Evolutionary conservation across 92 coral and sea anemone genomes (phyloP).

Genomic region (Parazoanthus swiftii): DNA sequence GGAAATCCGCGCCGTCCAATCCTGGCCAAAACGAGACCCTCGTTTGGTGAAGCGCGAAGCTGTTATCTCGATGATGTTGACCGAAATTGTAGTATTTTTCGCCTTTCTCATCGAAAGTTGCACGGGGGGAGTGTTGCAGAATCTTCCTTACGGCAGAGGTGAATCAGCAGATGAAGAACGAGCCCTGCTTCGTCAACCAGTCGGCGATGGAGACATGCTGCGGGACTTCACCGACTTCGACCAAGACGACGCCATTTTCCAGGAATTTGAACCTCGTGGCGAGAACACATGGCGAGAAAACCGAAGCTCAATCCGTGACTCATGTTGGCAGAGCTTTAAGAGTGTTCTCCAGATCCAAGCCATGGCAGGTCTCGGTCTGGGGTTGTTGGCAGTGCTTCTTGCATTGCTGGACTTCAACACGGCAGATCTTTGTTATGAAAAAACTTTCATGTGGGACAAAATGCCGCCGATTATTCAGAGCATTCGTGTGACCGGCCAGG

Average conservation of each 20-base stretch:
- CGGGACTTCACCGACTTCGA: conserved; percentile 50
- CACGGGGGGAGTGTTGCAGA: conserved; percentile 48
- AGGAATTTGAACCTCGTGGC: conserved; percentile 56
- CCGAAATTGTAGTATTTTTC: conserved; percentile 16
- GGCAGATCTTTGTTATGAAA: conserved; percentile 65
- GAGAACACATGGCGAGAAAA: conserved; percentile 67
- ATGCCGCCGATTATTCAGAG: conserved; percentile 59
- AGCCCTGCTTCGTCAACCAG: conserved; percentile 14
- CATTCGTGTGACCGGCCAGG: conserved; percentile 56
- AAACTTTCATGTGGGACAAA: conserved; percentile 39
- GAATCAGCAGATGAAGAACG: conserved; percentile 24
- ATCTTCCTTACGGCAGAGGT: not conserved
- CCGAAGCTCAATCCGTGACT: conserved; percentile 34
- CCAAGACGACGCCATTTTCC: conserved; percentile 55
- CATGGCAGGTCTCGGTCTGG: conserved; percentile 50
- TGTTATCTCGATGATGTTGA: not conserved
- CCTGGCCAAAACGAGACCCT: too few species aligned
- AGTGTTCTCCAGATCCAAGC: conserved; percentile 56
- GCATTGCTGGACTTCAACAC: conserved; percentile 70
- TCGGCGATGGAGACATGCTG: conserved; percentile 5
- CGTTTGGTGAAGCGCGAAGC: too few species aligned
- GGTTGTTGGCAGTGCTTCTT: conserved; percentile 48
- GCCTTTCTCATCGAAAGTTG: conserved; percentile 48
- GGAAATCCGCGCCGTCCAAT: too few species aligned
- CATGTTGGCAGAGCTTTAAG: conserved; percentile 24